phyloP scores from a whole-genome alignment of 2,113 vertebrate genomes.

The Fulmarus glacialis region DNA sequence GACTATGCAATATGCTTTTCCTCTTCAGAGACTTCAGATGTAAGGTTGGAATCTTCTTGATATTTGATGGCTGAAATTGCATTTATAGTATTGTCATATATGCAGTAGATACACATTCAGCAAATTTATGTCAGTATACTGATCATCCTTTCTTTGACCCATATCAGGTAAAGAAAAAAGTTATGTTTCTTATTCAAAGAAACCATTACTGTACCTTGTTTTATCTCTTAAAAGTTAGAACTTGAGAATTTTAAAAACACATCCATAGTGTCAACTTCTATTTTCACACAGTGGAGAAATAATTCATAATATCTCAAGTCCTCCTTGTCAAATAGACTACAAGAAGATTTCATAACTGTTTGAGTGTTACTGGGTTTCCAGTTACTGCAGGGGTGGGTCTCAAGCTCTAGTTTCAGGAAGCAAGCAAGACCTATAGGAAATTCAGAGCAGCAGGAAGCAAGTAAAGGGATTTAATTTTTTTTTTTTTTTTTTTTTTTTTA shows the following conservation, averaged over 20 bases:
- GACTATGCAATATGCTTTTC: not conserved
- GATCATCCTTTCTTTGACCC: not conserved
- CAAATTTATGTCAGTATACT: not conserved
- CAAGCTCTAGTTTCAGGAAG: not conserved
- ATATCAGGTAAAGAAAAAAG: rapidly evolving
- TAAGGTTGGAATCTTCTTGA: not conserved
- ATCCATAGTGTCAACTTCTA: not conserved
- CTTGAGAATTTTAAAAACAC: not conserved
- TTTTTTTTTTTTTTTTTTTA: too few relatives aligned
- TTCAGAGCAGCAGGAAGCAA: not conserved
- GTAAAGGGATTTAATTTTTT: not conserved
- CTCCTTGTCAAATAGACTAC: not conserved
- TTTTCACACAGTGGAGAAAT: not conserved
- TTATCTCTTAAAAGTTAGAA: not conserved
- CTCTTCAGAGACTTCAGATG: not conserved
- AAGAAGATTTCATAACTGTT: not conserved
- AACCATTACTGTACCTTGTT: rapidly evolving
- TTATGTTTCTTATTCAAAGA: not conserved
- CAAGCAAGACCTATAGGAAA: not conserved
- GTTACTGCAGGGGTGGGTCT: not conserved
- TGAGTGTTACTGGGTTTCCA: not conserved
- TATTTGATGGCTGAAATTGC: not conserved
- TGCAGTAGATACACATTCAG: not conserved
- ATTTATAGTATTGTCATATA: not conserved
- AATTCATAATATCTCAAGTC: not conserved